Evolutionary conservation across 2,113 vertebrate genomes (phyloP), one percentile per base, ranked within the genome.

Genomic region (Megaptera novaeangliae): DNA sequence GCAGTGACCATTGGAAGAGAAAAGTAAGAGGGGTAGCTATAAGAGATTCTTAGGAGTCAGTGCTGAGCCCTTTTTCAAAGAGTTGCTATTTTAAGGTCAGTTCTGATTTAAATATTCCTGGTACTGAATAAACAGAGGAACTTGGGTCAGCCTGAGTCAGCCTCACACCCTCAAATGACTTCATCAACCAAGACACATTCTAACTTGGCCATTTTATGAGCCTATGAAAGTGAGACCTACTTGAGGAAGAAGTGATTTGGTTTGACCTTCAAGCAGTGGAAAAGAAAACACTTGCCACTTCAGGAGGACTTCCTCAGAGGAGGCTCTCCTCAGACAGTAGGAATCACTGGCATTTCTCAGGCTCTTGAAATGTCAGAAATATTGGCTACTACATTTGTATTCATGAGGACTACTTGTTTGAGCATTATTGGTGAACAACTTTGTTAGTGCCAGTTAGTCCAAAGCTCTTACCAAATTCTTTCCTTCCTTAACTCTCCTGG

Each of bases 41-140:
- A 46, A 72, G 25, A 83, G 55, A 31, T 83, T 88, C 77, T 97
- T 57, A 96, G 93, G 94, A 97, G 81, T 81, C 41, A 57, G 95
- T 81, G 88, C 94, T 97, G 95, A 97, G 96, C 82, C 91, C 87
- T 71, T 96, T 97, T 89, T 90, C 93, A 97, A 4, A 10, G 36
- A 95, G 95, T 96, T 98, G 46, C 96, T 98, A 97, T 98, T 98
- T 98, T 98, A 95, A 97, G 85, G 92, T 97, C 97, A 98, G 41
- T 95, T 98, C 94, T 98, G 95, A 98, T 98, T 96, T 98, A 98
- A 98, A 98, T 98, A 98, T 95, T 98, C 96, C 97, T 98, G 95
- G 95, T 98, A 97, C 97, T 97, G 95, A 98, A 98, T 97, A 98
- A 97, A 96, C 97, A 98, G 98, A 96, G 98, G 91, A 98, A 98